A percentile compares a stretch with the other conserved stretches of the same genome.
Evolutionary conservation across 2,797 vertebrate genomes (phyloP).

Genomic region (Pseudochaenichthys georgianus): DNA sequence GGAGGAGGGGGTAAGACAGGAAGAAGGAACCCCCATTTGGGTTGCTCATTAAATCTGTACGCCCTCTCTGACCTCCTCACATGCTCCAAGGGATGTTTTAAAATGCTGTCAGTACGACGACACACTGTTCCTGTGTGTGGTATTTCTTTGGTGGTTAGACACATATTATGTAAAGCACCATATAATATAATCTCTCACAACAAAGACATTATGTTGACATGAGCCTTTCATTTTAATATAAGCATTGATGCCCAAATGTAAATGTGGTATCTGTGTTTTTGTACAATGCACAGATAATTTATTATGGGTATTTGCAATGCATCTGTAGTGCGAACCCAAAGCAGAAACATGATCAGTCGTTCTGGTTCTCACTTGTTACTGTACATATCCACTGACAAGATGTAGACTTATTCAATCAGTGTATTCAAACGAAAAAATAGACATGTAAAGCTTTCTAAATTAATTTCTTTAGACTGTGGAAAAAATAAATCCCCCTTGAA

Average conservation of each 20-base stretch:
- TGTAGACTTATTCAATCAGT: neutral
- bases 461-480: neutral
- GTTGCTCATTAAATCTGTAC: conserved; percentile 45
- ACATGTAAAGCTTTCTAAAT: neutral
- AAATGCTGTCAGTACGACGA: conserved; percentile 11
- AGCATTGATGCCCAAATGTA: neutral
- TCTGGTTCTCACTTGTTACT: too few species aligned
- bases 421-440: neutral
- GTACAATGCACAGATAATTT: neutral
- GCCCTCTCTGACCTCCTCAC: conserved; percentile 32
- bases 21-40: conserved; percentile 32
- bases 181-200: neutral
- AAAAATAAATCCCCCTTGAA: neutral
- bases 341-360: neutral
- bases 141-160: neutral
- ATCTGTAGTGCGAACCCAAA: neutral
- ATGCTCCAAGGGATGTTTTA: conserved; percentile 23
- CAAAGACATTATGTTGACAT: neutral
- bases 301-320: neutral
- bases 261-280: conserved; percentile 2
- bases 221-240: neutral
- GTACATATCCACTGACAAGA: too few species aligned
- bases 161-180: accelerated
- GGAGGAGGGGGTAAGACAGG: conserved; percentile 3
- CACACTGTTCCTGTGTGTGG: neutral